Evolutionary conservation across 2,113 vertebrate species (phyloP).

Genomic region (Urocynchramus pylzowi): DNA sequence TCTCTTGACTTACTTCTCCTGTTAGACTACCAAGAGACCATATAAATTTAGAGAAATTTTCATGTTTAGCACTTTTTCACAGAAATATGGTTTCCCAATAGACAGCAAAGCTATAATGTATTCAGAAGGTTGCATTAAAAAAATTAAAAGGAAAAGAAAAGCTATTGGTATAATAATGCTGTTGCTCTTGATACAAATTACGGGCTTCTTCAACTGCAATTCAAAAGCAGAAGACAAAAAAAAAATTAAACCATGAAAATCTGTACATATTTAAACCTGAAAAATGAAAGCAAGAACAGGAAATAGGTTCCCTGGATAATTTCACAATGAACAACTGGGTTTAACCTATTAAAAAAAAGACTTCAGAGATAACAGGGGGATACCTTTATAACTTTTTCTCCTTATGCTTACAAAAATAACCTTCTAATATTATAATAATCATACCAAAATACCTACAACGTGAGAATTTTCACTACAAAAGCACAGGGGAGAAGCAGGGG

Average conservation of each 20-base stretch:
- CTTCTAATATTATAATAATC: neutral
- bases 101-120: neutral
- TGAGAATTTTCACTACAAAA: neutral
- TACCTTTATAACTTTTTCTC: neutral
- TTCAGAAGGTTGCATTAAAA: neutral
- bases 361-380: neutral
- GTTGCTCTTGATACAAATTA: neutral
- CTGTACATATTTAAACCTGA: neutral
- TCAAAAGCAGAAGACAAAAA: neutral
- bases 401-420: neutral
- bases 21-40: neutral
- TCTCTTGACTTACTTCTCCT: neutral
- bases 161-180: neutral
- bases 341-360: neutral
- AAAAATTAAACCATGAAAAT: neutral
- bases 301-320: conserved; percentile 4
- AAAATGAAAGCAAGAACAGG: neutral
- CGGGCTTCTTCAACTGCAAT: neutral
- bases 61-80: neutral
- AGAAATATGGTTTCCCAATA: neutral
- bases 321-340: neutral
- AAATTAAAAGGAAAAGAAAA: neutral
- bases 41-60: neutral
- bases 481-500: neutral
- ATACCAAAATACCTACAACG: neutral